These are phyloP conservation scores for Centruroides sculpturatus DNA, from an alignment of 1,140 invertebrate species.

Conservation along the genomic window DNA sequence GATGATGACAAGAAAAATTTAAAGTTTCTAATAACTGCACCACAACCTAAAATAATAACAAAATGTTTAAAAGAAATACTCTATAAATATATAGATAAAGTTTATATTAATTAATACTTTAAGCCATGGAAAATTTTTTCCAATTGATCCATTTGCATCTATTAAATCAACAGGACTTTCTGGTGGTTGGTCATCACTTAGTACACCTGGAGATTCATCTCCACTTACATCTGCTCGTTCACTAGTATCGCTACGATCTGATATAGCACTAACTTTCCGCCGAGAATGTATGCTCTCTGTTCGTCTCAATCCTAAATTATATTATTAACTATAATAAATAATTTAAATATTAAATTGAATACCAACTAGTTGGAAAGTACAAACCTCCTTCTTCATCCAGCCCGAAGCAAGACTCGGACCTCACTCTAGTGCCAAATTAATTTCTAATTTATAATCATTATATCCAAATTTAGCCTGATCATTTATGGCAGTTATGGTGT, in stretches of 20 bases:
- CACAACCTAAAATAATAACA: constrained; percentile 46
- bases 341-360: too few relatives aligned
- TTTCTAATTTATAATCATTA: too few relatives aligned
- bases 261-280: constrained; percentile 75
- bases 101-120: constrained; percentile 36
- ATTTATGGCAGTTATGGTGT: too few relatives aligned
- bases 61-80: not conserved
- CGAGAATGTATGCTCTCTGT: constrained; percentile 60
- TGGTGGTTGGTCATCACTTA: constrained; percentile 77
- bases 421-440: too few relatives aligned
- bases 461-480: too few relatives aligned
- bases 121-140: constrained; percentile 85
- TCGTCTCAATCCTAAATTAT: constrained; percentile 33
- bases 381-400: constrained; percentile 18
- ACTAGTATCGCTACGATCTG: constrained; percentile 77
- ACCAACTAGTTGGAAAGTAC: not conserved
- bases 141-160: constrained; percentile 28
- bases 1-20: constrained; percentile 87
- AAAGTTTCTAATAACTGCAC: constrained; percentile 73
- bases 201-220: constrained; percentile 71
- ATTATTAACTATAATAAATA: too few relatives aligned
- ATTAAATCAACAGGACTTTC: constrained; percentile 67
- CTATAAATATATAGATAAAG: not conserved
- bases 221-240: constrained; percentile 58
- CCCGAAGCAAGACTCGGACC: too few relatives aligned